These are phyloP conservation scores for Xestia c-nigrum DNA, from an alignment of 2,888 invertebrate genomes.

Conservation along the genomic window DNA sequence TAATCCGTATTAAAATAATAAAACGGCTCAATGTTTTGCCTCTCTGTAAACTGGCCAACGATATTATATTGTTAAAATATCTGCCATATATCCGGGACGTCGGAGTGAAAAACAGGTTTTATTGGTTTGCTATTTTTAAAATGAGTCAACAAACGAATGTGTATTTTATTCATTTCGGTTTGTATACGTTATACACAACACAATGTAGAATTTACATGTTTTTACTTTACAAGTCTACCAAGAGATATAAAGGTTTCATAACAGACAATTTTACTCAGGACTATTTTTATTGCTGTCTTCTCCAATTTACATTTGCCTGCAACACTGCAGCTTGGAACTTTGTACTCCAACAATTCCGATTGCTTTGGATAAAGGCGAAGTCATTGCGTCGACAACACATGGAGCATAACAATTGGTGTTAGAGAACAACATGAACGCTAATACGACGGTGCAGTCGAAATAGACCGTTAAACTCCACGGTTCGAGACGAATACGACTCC, in stretches of 20 bases:
- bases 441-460: constrained; percentile 70
- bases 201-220: constrained; percentile 12
- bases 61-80: constrained; percentile 75
- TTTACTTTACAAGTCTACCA: constrained; percentile 18
- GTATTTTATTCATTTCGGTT: constrained; percentile 44
- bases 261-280: constrained; percentile 3
- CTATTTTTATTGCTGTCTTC: constrained; percentile 32
- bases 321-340: constrained; percentile 44
- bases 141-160: constrained; percentile 35
- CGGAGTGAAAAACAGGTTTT: constrained; percentile 58
- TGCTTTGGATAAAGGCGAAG: constrained; percentile 45
- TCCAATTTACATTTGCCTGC: constrained; percentile 34
- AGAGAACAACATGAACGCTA: constrained; percentile 73
- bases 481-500: constrained; percentile 74
- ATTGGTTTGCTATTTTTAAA: constrained; percentile 62
- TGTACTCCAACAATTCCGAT: constrained; percentile 14
- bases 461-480: constrained; percentile 87
- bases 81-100: constrained; percentile 66
- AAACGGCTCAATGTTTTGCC: constrained; percentile 79
- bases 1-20: constrained; percentile 87
- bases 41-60: constrained; percentile 68
- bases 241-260: constrained; percentile 2
- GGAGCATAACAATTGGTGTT: constrained; percentile 66
- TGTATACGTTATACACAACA: constrained; percentile 30
- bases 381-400: constrained; percentile 58